A percentile compares a stretch with the other conserved stretches of the same genome.
Conservation (phyloP, 2,888 invertebrate species). For the Rugalucina vietnamica region DNA sequence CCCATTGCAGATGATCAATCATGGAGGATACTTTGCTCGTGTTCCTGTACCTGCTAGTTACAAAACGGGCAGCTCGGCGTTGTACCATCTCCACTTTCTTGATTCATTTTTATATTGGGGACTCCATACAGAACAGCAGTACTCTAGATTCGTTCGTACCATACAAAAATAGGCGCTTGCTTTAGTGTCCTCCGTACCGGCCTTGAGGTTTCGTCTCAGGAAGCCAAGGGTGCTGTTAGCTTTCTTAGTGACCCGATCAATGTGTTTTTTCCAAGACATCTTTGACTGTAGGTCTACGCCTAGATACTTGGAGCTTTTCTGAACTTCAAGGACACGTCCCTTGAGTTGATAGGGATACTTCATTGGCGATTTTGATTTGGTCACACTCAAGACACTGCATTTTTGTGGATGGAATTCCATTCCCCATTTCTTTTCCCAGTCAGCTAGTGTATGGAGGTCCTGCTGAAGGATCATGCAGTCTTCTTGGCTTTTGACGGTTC, state of each 20-base stretch:
- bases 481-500: constrained; percentile 13
- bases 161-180: neutral
- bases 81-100: too few species aligned
- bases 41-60: neutral
- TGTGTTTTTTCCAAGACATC: neutral
- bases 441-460: constrained; percentile 35
- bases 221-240: neutral
- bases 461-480: constrained; percentile 25
- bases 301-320: neutral
- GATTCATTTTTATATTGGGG: too few species aligned
- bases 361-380: constrained; percentile 22
- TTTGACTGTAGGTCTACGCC: neutral
- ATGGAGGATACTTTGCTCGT: neutral
- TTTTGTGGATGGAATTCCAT: constrained; percentile 51
- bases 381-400: constrained; percentile 37
- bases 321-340: neutral
- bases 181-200: neutral
- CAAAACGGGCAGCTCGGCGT: neutral
- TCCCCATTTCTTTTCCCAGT: constrained; percentile 45
- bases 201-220: neutral
- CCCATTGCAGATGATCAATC: neutral
- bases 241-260: neutral
- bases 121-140: too few species aligned
- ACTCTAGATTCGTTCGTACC: too few species aligned
- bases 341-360: neutral